Percentiles rank a stretch among this genome's conserved stretches.
These are phyloP conservation scores for Acinonyx jubatus DNA, from an alignment of 2,113 vertebrate species.

Conservation along the genomic window DNA sequence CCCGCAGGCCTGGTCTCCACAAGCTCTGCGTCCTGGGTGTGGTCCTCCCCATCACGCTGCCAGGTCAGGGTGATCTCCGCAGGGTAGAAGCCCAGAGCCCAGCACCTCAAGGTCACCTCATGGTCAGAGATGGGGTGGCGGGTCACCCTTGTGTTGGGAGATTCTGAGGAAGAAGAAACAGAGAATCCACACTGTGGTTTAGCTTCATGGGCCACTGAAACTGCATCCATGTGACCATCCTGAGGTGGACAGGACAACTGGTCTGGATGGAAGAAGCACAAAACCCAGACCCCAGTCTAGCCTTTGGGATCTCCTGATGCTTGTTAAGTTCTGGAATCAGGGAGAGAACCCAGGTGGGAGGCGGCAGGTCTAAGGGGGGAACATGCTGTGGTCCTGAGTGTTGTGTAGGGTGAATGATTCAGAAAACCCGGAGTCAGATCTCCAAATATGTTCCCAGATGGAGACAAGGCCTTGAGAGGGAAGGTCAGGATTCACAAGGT, in stretches of 20 bases:
- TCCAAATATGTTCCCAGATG: neutral
- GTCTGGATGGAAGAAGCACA: neutral
- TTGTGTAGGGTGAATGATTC: neutral
- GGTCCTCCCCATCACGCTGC: neutral
- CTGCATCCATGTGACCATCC: neutral
- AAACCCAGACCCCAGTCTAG: neutral
- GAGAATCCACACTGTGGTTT: neutral
- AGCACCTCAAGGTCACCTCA: neutral
- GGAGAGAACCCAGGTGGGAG: neutral
- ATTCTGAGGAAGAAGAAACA: neutral
- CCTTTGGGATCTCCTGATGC: neutral
- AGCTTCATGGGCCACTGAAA: neutral
- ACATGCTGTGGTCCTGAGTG: neutral
- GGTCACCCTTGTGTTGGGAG: neutral
- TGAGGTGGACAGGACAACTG: neutral
- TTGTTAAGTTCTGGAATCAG: neutral
- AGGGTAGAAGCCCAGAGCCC: constrained; percentile 65
- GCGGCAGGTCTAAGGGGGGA: neutral
- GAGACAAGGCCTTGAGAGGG: neutral
- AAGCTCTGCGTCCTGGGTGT: neutral
- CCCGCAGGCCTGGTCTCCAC: no score
- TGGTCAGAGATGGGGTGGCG: rapidly evolving
- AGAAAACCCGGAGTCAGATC: neutral
- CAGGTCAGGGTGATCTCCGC: constrained; percentile 37
- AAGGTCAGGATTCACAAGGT: neutral